A percentile compares a stretch with the other conserved stretches of the same genome.
phyloP scores from a whole-genome alignment of 2,888 invertebrate species.

The Hypena proboscidalis region DNA sequence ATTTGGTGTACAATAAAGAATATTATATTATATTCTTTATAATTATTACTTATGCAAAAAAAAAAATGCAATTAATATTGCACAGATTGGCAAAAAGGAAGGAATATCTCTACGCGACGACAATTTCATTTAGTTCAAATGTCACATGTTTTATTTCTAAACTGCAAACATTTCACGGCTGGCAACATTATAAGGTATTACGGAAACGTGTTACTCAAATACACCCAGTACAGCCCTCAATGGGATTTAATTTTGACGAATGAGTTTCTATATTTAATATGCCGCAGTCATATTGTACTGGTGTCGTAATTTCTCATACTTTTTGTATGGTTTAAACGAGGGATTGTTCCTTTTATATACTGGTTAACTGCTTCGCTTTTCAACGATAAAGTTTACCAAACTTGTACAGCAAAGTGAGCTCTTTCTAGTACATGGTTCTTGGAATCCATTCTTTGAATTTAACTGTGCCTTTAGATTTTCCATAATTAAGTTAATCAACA shows the following conservation, averaged over 20 bases:
- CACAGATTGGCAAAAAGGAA: too few species aligned
- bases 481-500: too few species aligned
- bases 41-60: too few species aligned
- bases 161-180: constrained; percentile 38
- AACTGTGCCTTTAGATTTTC: too few species aligned
- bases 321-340: constrained; percentile 4
- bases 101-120: too few species aligned
- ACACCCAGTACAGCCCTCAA: too few species aligned
- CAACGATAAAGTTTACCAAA: neutral
- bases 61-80: too few species aligned
- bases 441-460: neutral
- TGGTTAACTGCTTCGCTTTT: neutral
- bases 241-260: constrained; percentile 19
- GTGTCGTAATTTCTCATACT: neutral
- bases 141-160: constrained; percentile 32
- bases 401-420: constrained; percentile 1
- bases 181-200: constrained; percentile 25
- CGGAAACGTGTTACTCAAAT: constrained; percentile 9
- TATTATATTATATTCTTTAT: too few species aligned
- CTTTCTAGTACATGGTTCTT: neutral
- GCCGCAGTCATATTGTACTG: constrained; percentile 22
- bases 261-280: constrained; percentile 35
- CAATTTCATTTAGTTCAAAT: too few species aligned
- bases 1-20: too few species aligned
- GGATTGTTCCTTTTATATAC: neutral